phyloP scores from a whole-genome alignment of 2,113 vertebrate genomes.

The Pipa parva region DNA sequence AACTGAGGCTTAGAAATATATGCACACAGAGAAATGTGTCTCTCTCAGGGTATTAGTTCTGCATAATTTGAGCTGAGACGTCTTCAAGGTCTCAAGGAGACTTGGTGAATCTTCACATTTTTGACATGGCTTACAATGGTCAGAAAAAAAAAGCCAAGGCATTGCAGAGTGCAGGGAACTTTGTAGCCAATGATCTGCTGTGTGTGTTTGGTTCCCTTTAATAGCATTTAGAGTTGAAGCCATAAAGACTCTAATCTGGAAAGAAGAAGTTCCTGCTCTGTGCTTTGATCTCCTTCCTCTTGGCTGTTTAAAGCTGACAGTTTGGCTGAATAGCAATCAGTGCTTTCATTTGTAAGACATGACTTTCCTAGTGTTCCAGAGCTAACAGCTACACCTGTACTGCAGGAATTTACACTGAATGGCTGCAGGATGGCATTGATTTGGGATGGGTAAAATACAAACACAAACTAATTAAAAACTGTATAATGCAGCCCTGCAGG shows the following conservation, averaged over 20 bases:
- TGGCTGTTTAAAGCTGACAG: conserved; percentile 69
- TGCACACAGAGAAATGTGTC: conserved; percentile 53
- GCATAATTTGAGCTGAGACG: conserved; percentile 51
- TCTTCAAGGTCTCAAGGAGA: conserved; percentile 50
- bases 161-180: conserved; percentile 53
- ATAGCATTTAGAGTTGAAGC: conserved; percentile 62
- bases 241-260: conserved; percentile 64
- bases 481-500: conserved; percentile 72
- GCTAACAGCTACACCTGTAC: conserved; percentile 76
- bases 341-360: conserved; percentile 73
- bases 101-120: conserved; percentile 51
- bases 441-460: conserved; percentile 68
- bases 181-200: conserved; percentile 54
- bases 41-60: conserved; percentile 55
- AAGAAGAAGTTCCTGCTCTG: conserved; percentile 62
- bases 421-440: conserved; percentile 70
- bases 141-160: conserved; percentile 48
- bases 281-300: conserved; percentile 72
- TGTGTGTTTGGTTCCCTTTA: conserved; percentile 61
- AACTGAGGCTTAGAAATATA: conserved; percentile 52
- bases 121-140: conserved; percentile 45
- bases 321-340: conserved; percentile 68
- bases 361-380: conserved; percentile 62
- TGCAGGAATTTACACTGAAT: conserved; percentile 68
- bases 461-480: conserved; percentile 76